Conservation (phyloP, 2,797 vertebrate genomes). For the Setipinna tenuifilis region DNA sequence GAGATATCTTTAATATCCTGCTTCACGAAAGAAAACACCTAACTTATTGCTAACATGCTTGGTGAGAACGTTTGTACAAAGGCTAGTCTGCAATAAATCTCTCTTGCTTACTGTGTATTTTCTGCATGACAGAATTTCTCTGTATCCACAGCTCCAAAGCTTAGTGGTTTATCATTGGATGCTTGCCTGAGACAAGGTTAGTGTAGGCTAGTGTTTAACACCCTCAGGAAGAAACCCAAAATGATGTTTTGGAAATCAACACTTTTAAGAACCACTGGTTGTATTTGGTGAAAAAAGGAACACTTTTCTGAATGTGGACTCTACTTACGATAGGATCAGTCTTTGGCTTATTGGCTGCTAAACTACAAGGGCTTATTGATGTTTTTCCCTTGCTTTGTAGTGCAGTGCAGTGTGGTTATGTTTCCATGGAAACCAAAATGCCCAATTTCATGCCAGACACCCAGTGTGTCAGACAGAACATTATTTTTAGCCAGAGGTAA, state of each 20-base stretch:
- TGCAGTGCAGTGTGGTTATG: slow-evolving; percentile 37
- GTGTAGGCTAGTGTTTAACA: neutral
- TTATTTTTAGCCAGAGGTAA: slow-evolving; percentile 21
- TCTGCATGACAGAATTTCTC: neutral
- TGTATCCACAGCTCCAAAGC: neutral
- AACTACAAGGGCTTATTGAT: slow-evolving; percentile 18
- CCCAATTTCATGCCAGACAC: slow-evolving; percentile 28
- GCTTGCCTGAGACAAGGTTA: neutral
- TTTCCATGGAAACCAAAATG: slow-evolving; percentile 55
- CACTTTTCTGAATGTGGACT: neutral
- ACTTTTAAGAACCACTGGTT: neutral
- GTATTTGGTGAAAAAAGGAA: neutral
- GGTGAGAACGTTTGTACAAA: neutral
- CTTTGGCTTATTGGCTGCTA: neutral
- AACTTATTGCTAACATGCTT: neutral
- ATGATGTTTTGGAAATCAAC: neutral
- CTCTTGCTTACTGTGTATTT: neutral
- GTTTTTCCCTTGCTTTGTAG: slow-evolving; percentile 10
- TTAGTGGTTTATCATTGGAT: neutral
- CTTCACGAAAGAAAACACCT: neutral
- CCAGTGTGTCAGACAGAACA: slow-evolving; percentile 36
- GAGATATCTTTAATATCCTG: neutral
- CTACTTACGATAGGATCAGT: neutral
- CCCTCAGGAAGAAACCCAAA: neutral
- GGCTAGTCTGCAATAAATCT: neutral